A percentile compares a stretch with the other conserved stretches of the same genome.
Evolutionary conservation across 2,888 invertebrate genomes (phyloP).

Genomic region (Lepidochitona cinerea): DNA sequence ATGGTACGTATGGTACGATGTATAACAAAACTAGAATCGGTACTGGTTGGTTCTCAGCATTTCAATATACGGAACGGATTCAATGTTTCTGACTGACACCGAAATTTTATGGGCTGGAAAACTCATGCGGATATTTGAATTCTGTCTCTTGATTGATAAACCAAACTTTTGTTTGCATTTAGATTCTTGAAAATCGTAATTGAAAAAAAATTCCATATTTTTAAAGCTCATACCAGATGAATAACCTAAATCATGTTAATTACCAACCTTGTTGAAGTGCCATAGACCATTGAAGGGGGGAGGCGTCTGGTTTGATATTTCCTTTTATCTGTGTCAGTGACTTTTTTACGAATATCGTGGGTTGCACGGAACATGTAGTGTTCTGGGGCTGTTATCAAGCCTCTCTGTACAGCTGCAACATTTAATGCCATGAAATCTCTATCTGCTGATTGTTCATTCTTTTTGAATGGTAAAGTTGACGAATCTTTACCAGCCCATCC

Average conservation of each 20-base stretch:
- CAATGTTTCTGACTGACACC: too few species aligned
- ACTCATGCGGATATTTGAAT: too few species aligned
- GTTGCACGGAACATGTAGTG: slow-evolving; percentile 64
- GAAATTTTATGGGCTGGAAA: too few species aligned
- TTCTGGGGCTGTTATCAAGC: slow-evolving; percentile 63
- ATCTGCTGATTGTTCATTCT: slow-evolving; percentile 35
- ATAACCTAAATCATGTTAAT: too few species aligned
- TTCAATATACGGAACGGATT: too few species aligned
- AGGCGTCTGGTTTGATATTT: slow-evolving; percentile 48
- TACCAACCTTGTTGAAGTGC: slow-evolving; percentile 62
- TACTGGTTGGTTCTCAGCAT: too few species aligned
- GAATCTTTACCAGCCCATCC: slow-evolving; percentile 48
- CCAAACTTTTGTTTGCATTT: too few species aligned
- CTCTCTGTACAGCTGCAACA: slow-evolving; percentile 61
- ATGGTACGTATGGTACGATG: too few species aligned
- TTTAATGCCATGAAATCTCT: slow-evolving; percentile 67
- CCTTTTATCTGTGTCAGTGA: slow-evolving; percentile 46
- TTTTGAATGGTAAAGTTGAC: slow-evolving; percentile 42
- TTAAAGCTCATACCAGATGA: not conserved
- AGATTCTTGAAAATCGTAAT: not conserved
- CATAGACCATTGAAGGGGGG: slow-evolving; percentile 65
- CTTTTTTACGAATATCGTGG: slow-evolving; percentile 60
- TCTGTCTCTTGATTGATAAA: too few species aligned
- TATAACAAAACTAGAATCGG: too few species aligned
- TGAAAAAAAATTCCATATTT: not conserved